Evolutionary conservation across 2,888 invertebrate species (phyloP).

Genomic region (Tortrix viridana): DNA sequence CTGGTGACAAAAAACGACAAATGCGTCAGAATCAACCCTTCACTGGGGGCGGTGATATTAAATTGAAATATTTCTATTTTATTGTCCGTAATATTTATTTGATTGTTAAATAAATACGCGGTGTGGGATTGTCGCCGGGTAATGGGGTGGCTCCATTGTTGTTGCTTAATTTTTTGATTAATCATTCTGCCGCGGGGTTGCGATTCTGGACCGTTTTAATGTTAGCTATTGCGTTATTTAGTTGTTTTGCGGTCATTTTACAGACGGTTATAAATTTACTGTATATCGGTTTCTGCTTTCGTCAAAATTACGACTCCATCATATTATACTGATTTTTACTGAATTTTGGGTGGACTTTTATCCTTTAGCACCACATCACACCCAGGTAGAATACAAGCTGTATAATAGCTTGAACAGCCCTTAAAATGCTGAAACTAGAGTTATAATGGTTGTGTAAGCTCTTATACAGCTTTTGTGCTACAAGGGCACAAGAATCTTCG

Average conservation of each 20-base stretch:
- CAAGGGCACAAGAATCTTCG: too few species aligned
- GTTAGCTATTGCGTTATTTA: conserved; percentile 40
- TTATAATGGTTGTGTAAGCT: too few species aligned
- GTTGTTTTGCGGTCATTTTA: conserved; percentile 3
- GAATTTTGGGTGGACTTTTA: too few species aligned
- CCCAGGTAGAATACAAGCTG: too few species aligned
- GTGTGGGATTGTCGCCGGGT: conserved; percentile 79
- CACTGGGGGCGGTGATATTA: conserved; percentile 72
- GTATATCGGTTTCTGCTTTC: neutral
- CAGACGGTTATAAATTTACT: neutral
- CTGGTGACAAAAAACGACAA: conserved; percentile 66
- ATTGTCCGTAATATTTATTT: conserved; percentile 83
- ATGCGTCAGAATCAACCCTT: conserved; percentile 74
- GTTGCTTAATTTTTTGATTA: conserved; percentile 84
- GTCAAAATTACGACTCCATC: too few species aligned
- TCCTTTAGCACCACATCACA: too few species aligned
- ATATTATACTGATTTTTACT: too few species aligned
- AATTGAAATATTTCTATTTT: conserved; percentile 84
- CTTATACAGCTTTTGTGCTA: too few species aligned
- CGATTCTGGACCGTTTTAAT: conserved; percentile 69
- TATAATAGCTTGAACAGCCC: too few species aligned
- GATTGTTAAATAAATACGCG: conserved; percentile 82
- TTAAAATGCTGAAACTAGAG: too few species aligned
- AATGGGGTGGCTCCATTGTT: conserved; percentile 76
- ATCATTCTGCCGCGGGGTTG: conserved; percentile 74